Base-by-base conservation (phyloP, 92 coral and sea anemone species). In the Umimayanthus kanabou region DNA sequence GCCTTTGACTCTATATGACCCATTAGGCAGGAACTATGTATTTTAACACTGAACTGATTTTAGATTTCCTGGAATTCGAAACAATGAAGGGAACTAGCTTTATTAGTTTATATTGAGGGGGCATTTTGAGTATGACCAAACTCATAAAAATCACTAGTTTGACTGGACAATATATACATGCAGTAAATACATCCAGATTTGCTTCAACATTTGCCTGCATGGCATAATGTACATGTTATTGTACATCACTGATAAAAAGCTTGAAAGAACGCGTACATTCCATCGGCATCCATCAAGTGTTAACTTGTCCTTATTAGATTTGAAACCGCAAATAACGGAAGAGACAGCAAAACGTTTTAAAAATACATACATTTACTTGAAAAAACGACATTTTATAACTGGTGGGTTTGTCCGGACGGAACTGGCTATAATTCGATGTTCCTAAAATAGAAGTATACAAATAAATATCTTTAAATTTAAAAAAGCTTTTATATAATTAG, bases 401-500 rank as follows among this genome's bases (percentile, higher is more conserved):
- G 26, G 69, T 61, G 69, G 25, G 80, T 6, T 76, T 23, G 25
- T 37, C 80, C 53, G 76, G 20, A 72, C 76, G 76, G 76, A 72
- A 72, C 76, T 72, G 1, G 16, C 40, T 4, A 72, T 30, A 29
- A 72, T 28, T 26, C 76, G 76, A 29, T 14, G 76, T 11, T 33
- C 76, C 16, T 72, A 72, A 72, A 72, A 72, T 72, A 72, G 76
- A 72, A 72, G 76, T 29, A 28, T 28, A 72, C 9, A 33, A 72
- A 33, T 72, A 72, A 16, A 3, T 4, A 5, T 22, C 5, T 2
- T 9, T 20, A 1, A 61, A 4, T 7, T 7, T 2, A 11, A 61
- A 23, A 61, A 61, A 61, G 69, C 69, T 5, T 61, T 18, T 20
- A 9, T 3, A 14, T 61, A 47, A 11, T 53, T 18, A 53, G 58